Evolutionary conservation across 2,113 vertebrate genomes (phyloP).

Genomic region (Epinephelus lanceolatus): DNA sequence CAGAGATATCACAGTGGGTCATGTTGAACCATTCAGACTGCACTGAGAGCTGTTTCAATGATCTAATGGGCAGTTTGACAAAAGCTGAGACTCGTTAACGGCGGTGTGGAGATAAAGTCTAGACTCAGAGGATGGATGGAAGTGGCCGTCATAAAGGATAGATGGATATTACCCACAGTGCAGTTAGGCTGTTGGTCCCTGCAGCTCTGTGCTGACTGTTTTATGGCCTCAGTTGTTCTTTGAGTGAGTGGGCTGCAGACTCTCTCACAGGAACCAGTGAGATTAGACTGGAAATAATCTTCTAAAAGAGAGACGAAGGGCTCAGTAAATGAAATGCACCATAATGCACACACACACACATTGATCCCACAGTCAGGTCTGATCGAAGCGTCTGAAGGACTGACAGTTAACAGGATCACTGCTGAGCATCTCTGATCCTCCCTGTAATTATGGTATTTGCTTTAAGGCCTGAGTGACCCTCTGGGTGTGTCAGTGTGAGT

Average conservation of each 20-base stretch:
- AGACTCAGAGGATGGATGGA: background rate
- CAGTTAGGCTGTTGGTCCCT: background rate
- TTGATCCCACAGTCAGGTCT: background rate
- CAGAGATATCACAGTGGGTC: background rate
- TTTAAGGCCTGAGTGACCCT: constrained; percentile 45
- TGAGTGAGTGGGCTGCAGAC: background rate
- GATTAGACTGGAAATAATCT: background rate
- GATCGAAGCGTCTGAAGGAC: background rate
- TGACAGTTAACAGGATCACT: background rate
- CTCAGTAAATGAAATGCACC: background rate
- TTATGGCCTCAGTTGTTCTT: background rate
- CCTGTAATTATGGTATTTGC: constrained; percentile 64
- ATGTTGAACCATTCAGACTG: background rate
- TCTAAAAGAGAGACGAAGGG: background rate
- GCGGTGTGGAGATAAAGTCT: constrained; percentile 22
- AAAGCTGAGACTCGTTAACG: constrained; percentile 7
- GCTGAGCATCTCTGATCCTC: constrained; percentile 49
- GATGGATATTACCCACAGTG: background rate
- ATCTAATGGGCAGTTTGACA: constrained; percentile 1
- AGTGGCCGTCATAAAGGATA: background rate
- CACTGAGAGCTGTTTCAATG: constrained; percentile 4
- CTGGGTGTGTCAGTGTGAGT: constrained; percentile 10
- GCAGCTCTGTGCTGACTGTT: background rate
- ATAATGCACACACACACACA: background rate
- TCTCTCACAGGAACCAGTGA: too few species aligned